Conservation (phyloP, 2,797 vertebrate species). For the Borostomias antarcticus region DNA sequence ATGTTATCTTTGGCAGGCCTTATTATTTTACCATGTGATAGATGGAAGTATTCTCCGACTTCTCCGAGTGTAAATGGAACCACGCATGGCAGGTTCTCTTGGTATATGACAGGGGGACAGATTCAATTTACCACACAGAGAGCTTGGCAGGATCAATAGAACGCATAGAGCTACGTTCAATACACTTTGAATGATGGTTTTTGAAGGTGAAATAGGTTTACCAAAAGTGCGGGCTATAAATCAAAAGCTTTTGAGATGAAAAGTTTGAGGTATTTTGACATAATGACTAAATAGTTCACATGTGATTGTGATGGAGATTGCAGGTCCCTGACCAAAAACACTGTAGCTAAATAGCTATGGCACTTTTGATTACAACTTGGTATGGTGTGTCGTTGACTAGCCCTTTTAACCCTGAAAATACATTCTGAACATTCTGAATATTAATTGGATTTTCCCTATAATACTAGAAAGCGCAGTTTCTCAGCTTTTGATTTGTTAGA, state of each 20-base stretch:
- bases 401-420: too few species aligned
- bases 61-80: constrained; percentile 55
- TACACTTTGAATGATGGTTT: constrained; percentile 27
- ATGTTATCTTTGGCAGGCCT: constrained; percentile 54
- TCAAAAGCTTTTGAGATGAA: constrained; percentile 35
- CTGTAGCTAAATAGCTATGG: not conserved
- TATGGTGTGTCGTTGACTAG: too few species aligned
- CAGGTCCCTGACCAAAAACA: not conserved
- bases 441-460: too few species aligned
- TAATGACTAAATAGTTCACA: constrained; percentile 10
- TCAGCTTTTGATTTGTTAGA: too few species aligned
- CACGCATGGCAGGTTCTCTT: constrained; percentile 37
- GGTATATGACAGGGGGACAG: constrained; percentile 39
- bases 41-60: constrained; percentile 56
- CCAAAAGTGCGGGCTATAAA: constrained; percentile 37
- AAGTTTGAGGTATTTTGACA: constrained; percentile 32
- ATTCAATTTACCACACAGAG: constrained; percentile 48
- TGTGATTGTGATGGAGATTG: not conserved
- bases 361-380: not conserved
- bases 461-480: too few species aligned
- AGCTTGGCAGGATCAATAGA: constrained; percentile 41
- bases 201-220: constrained; percentile 43
- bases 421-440: too few species aligned
- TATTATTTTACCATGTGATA: constrained; percentile 62
- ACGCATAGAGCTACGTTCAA: constrained; percentile 24